Evolutionary conservation across 1,140 invertebrate genomes (phyloP).

Genomic region (Polyergus mexicanus): DNA sequence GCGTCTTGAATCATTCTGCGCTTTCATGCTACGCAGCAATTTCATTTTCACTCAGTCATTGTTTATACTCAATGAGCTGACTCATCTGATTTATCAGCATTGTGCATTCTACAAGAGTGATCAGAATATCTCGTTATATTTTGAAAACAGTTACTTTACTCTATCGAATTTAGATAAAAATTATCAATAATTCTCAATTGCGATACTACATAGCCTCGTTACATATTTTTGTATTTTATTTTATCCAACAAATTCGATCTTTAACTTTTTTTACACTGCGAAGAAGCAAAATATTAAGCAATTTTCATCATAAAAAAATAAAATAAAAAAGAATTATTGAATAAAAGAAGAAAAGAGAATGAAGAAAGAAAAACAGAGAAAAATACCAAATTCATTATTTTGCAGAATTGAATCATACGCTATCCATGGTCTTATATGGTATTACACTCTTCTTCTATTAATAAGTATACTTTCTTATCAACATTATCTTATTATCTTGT

Average conservation of each 20-base stretch:
- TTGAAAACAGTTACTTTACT: slow-evolving; percentile 1
- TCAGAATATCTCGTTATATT: slow-evolving; percentile 2
- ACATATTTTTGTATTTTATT: neutral
- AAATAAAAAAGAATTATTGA: slow-evolving; percentile 21
- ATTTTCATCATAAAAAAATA: neutral
- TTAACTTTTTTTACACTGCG: slow-evolving; percentile 38
- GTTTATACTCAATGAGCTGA: slow-evolving; percentile 32
- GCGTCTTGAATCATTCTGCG: slow-evolving; percentile 19
- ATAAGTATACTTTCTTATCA: neutral
- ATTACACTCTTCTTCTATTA: slow-evolving; percentile 29
- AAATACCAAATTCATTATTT: slow-evolving; percentile 39
- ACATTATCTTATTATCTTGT: neutral
- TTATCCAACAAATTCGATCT: slow-evolving; percentile 1
- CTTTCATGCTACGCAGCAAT: slow-evolving; percentile 31
- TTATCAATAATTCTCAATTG: slow-evolving; percentile 11
- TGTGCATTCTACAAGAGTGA: neutral
- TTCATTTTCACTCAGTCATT: slow-evolving; percentile 40
- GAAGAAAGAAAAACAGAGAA: neutral
- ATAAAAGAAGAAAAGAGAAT: neutral
- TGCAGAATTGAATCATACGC: slow-evolving; percentile 32
- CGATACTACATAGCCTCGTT: neutral
- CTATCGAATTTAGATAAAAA: neutral
- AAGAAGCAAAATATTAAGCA: neutral
- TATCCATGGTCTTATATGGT: slow-evolving; percentile 18
- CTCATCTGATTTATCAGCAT: slow-evolving; percentile 33